A percentile compares a stretch with the other conserved stretches of the same genome.
Evolutionary conservation across 1,140 invertebrate genomes (phyloP).

Genomic region (Drosophila ficusphila): DNA sequence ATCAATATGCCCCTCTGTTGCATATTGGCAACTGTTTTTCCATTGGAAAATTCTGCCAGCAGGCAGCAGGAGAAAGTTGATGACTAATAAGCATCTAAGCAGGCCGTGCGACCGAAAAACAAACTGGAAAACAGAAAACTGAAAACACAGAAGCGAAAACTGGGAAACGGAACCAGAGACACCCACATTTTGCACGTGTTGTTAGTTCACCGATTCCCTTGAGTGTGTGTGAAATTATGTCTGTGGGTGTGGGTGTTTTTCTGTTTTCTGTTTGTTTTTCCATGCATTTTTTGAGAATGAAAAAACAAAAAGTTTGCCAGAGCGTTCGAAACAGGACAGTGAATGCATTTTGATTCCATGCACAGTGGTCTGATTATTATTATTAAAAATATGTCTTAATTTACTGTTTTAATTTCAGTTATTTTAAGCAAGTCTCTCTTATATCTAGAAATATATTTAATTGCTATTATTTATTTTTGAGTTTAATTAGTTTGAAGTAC

Average conservation of each 20-base stretch:
- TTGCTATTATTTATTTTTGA: neutral
- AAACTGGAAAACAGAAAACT: conserved; percentile 25
- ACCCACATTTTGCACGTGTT: conserved; percentile 59
- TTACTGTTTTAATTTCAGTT: neutral
- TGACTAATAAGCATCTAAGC: conserved; percentile 73
- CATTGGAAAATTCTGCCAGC: conserved; percentile 1
- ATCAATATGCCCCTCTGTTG: conserved; percentile 34
- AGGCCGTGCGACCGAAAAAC: conserved; percentile 50
- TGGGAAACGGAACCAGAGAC: conserved; percentile 21
- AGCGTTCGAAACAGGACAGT: conserved; percentile 20
- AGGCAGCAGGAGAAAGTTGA: conserved; percentile 15
- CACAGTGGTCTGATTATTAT: conserved; percentile 24
- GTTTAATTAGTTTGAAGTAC: too few species aligned
- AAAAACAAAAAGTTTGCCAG: conserved; percentile 59
- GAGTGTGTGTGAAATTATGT: conserved; percentile 1
- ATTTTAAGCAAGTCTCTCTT: too few species aligned
- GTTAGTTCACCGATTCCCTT: conserved; percentile 23
- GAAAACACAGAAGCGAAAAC: conserved; percentile 25
- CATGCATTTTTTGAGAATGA: conserved; percentile 42
- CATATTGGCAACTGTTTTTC: conserved; percentile 39
- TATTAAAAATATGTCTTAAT: neutral
- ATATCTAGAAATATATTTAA: too few species aligned
- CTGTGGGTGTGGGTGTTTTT: conserved; percentile 1
- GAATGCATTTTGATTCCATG: conserved; percentile 75
- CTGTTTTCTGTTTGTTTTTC: conserved; percentile 27